phyloP scores from a whole-genome alignment of 2,113 vertebrate species.

The Chauna torquata region DNA sequence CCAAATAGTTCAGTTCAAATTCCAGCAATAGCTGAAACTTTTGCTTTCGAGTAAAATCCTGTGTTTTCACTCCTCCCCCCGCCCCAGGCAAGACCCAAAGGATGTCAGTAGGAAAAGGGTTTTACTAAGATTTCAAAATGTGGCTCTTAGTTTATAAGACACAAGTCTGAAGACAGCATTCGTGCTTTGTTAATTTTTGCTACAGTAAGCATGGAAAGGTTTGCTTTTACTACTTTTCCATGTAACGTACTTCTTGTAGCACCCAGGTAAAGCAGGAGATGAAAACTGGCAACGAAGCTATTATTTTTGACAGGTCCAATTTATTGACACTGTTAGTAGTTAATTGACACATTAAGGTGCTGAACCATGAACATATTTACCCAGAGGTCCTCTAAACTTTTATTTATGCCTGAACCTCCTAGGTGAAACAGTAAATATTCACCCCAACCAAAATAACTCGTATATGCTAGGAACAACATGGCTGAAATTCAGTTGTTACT shows the following conservation, averaged over 20 bases:
- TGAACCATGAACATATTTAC: constrained; percentile 82
- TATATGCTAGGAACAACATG: constrained; percentile 28
- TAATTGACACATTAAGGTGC: constrained; percentile 84
- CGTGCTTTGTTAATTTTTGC: constrained; percentile 10
- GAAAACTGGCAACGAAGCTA: constrained; percentile 69
- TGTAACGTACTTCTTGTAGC: constrained; percentile 24
- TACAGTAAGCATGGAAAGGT: not conserved
- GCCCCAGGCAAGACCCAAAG: not conserved
- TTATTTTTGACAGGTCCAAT: constrained; percentile 81
- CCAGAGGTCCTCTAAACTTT: constrained; percentile 76
- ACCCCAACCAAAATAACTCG: constrained; percentile 62
- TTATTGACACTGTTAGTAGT: constrained; percentile 81
- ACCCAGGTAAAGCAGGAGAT: constrained; percentile 16
- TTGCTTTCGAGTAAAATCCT: not conserved
- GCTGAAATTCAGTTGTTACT: constrained; percentile 51
- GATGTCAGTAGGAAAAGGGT: not conserved
- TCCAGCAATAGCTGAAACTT: not conserved
- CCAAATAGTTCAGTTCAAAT: not conserved
- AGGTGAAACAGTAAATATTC: constrained; percentile 73
- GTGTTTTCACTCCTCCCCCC: not conserved
- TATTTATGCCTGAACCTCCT: constrained; percentile 77
- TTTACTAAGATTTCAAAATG: not conserved
- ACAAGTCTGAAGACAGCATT: not conserved
- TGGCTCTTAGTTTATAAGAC: not conserved
- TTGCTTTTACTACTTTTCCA: not conserved